Conservation (phyloP, 2,888 invertebrate genomes). For the Eurois occulta region DNA sequence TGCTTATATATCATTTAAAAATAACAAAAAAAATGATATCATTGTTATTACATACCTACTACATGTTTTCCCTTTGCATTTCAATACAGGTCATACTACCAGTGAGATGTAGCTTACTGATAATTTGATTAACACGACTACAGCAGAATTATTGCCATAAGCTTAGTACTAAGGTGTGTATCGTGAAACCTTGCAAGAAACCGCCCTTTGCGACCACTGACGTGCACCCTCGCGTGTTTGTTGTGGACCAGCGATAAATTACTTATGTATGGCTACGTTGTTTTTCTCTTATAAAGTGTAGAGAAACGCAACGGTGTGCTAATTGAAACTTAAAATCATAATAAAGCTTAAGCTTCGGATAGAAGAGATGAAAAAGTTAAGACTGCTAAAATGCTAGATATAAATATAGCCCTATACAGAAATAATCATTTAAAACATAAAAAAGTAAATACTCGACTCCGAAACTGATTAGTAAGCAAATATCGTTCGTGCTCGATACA, state of each 20-base stretch:
- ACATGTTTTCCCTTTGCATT: slow-evolving; percentile 42
- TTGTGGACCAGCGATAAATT: slow-evolving; percentile 59
- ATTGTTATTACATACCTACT: slow-evolving; percentile 38
- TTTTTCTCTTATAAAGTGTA: slow-evolving; percentile 41
- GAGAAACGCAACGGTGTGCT: slow-evolving; percentile 24
- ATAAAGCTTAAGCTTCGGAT: not conserved
- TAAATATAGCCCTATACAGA: not conserved
- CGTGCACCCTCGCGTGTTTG: slow-evolving; percentile 65
- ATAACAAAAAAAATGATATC: slow-evolving; percentile 43
- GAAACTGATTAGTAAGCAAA: not conserved
- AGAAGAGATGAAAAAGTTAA: not conserved
- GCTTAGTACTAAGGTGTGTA: slow-evolving; percentile 57
- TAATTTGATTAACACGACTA: slow-evolving; percentile 59
- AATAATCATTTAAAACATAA: not conserved
- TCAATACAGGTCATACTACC: slow-evolving; percentile 40
- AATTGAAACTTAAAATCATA: slow-evolving; percentile 30
- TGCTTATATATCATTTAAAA: slow-evolving; percentile 41
- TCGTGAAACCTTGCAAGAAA: slow-evolving; percentile 64
- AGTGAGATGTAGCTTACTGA: slow-evolving; percentile 46
- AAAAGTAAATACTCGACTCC: not conserved
- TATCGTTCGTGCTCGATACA: not conserved
- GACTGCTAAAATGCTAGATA: not conserved
- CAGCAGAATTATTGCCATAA: slow-evolving; percentile 46
- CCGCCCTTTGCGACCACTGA: slow-evolving; percentile 60
- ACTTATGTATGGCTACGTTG: slow-evolving; percentile 57